Conservation (phyloP, 2,797 vertebrate species). For the Arvicola amphibius region DNA sequence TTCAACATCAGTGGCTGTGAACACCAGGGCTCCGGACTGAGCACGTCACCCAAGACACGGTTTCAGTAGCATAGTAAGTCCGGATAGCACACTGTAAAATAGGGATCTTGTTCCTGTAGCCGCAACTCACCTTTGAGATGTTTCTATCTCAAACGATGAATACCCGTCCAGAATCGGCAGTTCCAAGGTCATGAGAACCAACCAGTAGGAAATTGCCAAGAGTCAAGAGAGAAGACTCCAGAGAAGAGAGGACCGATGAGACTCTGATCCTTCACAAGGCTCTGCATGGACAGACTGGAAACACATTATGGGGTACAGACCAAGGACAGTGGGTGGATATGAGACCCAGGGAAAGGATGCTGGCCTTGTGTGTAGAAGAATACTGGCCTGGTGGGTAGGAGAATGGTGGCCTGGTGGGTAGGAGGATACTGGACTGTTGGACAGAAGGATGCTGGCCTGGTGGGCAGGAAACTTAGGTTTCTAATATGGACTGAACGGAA, state of each 20-base stretch:
- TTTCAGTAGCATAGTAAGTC: neutral
- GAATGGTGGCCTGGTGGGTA: neutral
- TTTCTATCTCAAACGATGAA: neutral
- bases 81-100: neutral
- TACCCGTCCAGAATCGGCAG: neutral
- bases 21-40: neutral
- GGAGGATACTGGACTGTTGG: accelerated
- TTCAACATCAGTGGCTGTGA: neutral
- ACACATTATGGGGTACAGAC: accelerated
- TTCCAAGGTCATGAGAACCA: neutral
- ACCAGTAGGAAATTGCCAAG: neutral
- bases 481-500: neutral
- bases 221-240: neutral
- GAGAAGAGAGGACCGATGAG: neutral
- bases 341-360: neutral
- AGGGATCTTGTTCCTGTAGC: neutral
- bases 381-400: neutral
- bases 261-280: neutral
- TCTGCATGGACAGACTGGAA: too few relatives aligned
- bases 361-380: neutral
- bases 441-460: too few relatives aligned
- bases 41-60: neutral
- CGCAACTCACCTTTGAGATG: neutral
- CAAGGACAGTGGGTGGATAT: neutral
- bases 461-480: neutral